These are phyloP conservation scores for Drosophila simulans DNA, from an alignment of 1,140 invertebrate species.

Conservation along the genomic window DNA sequence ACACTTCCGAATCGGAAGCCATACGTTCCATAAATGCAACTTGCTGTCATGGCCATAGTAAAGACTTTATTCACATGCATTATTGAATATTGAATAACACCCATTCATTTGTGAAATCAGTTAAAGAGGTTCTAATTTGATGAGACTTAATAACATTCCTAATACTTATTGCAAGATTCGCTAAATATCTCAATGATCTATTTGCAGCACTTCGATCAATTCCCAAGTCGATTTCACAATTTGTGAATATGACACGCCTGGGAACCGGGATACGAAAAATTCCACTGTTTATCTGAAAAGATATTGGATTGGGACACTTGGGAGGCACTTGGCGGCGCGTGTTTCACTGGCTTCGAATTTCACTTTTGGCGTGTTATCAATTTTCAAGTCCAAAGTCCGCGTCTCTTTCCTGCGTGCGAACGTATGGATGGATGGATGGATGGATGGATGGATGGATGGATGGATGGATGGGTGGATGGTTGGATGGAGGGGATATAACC, in stretches of 20 bases:
- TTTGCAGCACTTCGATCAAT: background rate
- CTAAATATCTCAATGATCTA: background rate
- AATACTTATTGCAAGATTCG: no score
- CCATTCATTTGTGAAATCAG: no score
- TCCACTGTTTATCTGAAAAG: conserved; percentile 28
- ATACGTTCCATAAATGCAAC: no score
- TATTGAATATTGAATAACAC: no score
- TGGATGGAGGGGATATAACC: background rate
- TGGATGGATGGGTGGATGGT: background rate
- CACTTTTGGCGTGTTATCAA: conserved; percentile 45
- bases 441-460: no score
- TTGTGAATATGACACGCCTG: background rate
- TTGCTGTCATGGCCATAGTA: background rate
- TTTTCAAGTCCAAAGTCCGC: conserved; percentile 39
- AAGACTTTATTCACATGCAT: no score
- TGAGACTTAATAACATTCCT: no score
- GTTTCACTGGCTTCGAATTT: conserved; percentile 15
- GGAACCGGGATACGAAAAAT: conserved; percentile 7
- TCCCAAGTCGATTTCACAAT: conserved; percentile 6
- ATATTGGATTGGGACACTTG: conserved; percentile 12
- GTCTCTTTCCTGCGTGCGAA: conserved; percentile 14
- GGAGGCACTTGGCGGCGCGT: conserved; percentile 34
- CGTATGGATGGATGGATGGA: background rate
- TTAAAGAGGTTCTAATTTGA: no score
- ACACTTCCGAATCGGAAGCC: conserved; percentile 2